Conservation (phyloP, 2,888 invertebrate genomes). For the Melanophora roralis region DNA sequence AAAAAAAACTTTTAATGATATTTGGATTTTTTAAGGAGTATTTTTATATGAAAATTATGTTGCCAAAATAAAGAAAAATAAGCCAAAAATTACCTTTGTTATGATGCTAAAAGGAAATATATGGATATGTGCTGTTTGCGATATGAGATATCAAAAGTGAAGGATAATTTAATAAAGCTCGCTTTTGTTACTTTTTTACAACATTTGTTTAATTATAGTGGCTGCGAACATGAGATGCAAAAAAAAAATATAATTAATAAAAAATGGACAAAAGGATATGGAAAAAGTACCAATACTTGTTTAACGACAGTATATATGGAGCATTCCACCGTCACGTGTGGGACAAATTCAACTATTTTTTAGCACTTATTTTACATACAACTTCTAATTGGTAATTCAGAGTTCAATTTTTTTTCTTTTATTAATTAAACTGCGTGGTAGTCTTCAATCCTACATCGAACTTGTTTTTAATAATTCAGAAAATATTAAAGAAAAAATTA, state of each 20-base stretch:
- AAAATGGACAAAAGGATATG: background rate
- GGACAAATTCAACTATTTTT: too few relatives aligned
- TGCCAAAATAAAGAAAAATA: conserved; percentile 8
- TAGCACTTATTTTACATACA: too few relatives aligned
- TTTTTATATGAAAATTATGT: background rate
- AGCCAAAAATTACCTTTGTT: conserved; percentile 31
- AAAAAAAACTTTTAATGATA: too few relatives aligned
- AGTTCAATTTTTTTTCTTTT: too few relatives aligned
- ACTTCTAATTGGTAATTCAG: too few relatives aligned
- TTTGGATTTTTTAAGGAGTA: too few relatives aligned
- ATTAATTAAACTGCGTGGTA: too few relatives aligned
- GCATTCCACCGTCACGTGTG: too few relatives aligned
- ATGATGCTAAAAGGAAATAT: background rate
- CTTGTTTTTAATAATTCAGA: too few relatives aligned
- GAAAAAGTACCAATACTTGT: background rate
- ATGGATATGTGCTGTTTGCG: background rate
- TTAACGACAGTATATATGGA: too few relatives aligned
- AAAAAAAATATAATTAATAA: conserved; percentile 34
- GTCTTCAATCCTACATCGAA: too few relatives aligned
- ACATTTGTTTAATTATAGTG: conserved; percentile 28
- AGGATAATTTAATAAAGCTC: background rate
- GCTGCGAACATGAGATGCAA: background rate
- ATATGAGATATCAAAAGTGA: background rate
- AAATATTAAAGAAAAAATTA: too few relatives aligned
- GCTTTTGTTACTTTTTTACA: background rate